Conservation (phyloP, 2,113 vertebrate genomes). For the Willisornis vidua region DNA sequence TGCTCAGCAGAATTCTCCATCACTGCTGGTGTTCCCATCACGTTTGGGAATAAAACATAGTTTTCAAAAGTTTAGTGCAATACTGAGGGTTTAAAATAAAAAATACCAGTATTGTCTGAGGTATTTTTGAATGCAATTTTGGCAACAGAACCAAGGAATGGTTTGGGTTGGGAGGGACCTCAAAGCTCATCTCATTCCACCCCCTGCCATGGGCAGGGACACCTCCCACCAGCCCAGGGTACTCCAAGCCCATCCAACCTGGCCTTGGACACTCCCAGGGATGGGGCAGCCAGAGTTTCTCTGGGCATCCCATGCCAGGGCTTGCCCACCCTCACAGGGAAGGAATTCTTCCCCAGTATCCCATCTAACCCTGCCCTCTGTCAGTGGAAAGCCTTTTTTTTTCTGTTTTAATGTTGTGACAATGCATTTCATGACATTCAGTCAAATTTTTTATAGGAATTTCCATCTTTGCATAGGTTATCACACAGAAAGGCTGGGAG, state of each 20-base stretch:
- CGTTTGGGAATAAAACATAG: neutral
- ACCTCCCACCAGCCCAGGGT: neutral
- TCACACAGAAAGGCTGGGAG: slow-evolving; percentile 1
- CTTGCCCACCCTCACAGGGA: neutral
- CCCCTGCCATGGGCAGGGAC: neutral
- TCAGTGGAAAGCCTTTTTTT: neutral
- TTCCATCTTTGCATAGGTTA: slow-evolving; percentile 29
- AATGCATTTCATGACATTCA: slow-evolving; percentile 11
- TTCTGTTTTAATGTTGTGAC: slow-evolving; percentile 40
- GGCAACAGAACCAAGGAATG: neutral
- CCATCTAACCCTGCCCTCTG: accelerated
- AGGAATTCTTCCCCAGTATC: neutral
- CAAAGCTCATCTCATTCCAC: accelerated
- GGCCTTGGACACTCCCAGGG: neutral
- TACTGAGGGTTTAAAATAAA: neutral
- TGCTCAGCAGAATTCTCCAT: neutral
- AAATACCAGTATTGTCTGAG: neutral
- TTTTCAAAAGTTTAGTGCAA: neutral
- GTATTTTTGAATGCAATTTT: neutral
- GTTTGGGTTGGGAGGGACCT: too few relatives aligned
- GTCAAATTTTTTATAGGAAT: slow-evolving; percentile 34
- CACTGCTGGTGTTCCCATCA: neutral
- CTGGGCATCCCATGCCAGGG: neutral
- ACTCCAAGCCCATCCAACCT: neutral
- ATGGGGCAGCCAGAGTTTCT: neutral